Base-by-base conservation (phyloP, 1,140 invertebrate species). In the Harpegnathos saltator region DNA sequence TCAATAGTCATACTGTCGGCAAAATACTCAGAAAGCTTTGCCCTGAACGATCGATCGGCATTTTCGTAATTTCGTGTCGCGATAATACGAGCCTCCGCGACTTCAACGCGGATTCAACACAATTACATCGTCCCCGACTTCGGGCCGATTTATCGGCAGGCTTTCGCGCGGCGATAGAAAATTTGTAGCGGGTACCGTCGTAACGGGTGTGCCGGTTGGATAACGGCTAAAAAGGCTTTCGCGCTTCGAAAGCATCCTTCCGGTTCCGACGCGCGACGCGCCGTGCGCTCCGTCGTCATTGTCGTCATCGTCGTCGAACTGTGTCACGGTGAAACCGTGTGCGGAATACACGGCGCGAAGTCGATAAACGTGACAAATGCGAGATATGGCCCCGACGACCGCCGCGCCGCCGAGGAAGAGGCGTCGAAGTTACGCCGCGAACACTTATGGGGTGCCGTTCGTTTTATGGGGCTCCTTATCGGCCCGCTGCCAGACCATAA, bases 381-480 rank as follows among this genome's bases (percentile, higher is more conserved):
- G 82, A 62, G 81, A 85, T 82, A 85, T 58, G 84, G 85, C 85
- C 89, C 87, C 84, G 89, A 91, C 91, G 83, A 91, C 66, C 89
- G 75, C 38, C 83, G 75, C 89, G 75, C 38, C 83, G 75, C 56
- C 86, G 89, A 44, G 89, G 81, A 84, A 84, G 77, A 82, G 73
- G 82, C 85, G 84, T 84, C 66, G 52, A 83, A 91, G 85, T 89
- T 91, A 85, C 84, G 26, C 61, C 63, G 58, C 83, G 65, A 90
- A 90, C 91, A 91, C 91, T 92, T 92, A 92, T 85, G 90, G 90
- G 81, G 66, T 62, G 89, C 87, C 89, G 91, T 94, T 93, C 91
- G 92, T 91, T 94, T 93, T 93, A 93, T 89, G 91, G 90, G 89
- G 85, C 89, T 91, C 88, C 93, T 94, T 94, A 94, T 94, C 93